phyloP scores from a whole-genome alignment of 2,888 invertebrate species.

The Leptothorax acervorum region DNA sequence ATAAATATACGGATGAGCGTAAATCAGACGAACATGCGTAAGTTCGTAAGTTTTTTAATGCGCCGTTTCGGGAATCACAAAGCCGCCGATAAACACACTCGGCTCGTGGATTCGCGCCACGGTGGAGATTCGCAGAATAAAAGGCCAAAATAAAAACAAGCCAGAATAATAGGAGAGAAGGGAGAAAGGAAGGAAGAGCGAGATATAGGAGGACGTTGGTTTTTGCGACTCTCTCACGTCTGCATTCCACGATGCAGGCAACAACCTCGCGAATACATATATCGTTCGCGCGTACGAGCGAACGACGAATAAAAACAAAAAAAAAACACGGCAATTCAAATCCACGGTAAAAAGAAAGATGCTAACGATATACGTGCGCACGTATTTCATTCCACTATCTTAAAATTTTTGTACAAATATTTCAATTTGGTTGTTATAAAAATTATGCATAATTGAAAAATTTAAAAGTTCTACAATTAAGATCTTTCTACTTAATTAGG shows the following conservation, averaged over 20 bases:
- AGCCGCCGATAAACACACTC: slow-evolving; percentile 23
- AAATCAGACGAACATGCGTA: slow-evolving; percentile 13
- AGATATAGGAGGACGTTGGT: slow-evolving; percentile 70
- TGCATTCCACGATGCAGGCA: slow-evolving; percentile 81
- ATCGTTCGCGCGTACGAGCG: slow-evolving; percentile 62
- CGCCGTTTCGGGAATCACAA: slow-evolving; percentile 11
- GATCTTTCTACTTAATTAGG: neutral
- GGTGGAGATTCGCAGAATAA: slow-evolving; percentile 39
- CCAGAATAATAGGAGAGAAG: slow-evolving; percentile 19
- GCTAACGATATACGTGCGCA: neutral
- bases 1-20: slow-evolving; percentile 26
- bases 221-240: slow-evolving; percentile 76
- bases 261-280: slow-evolving; percentile 77
- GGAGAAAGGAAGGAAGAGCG: slow-evolving; percentile 66
- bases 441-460: neutral
- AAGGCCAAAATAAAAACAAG: slow-evolving; percentile 47
- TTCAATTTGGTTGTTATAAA: neutral
- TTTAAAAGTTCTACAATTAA: neutral
- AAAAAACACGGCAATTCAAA: slow-evolving; percentile 28
- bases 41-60: slow-evolving; percentile 40
- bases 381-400: neutral
- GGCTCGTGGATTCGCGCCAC: slow-evolving; percentile 28
- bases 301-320: slow-evolving; percentile 42
- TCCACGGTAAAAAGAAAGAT: neutral
- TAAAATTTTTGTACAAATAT: neutral